A percentile compares a stretch with the other conserved stretches of the same genome.
Conservation (phyloP, 35 echinoderm and acorn worm genomes). For the Acanthaster planci region DNA sequence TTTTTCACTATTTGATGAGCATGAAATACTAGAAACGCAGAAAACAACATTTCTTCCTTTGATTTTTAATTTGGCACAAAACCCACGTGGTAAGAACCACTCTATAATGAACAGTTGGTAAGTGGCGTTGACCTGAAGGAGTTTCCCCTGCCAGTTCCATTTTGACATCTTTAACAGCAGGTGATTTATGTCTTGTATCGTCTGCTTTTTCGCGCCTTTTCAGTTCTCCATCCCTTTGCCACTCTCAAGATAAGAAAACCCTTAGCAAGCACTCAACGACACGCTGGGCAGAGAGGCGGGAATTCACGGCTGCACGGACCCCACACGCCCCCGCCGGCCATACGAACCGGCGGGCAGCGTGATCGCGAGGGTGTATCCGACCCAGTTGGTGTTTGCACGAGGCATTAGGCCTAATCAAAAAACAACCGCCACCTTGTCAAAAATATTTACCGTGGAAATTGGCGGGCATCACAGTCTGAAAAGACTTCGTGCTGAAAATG, state of each 20-base stretch:
- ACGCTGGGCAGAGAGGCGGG: background rate
- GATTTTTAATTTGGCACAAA: too few species aligned
- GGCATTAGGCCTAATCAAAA: conserved; percentile 15
- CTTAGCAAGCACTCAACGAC: conserved; percentile 20
- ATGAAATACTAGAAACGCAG: too few species aligned
- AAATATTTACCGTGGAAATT: conserved; percentile 22
- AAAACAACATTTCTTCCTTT: too few species aligned
- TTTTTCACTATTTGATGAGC: too few species aligned
- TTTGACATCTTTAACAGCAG: too few species aligned
- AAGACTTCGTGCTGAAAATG: too few species aligned
- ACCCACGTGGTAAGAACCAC: too few species aligned
- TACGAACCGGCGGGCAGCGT: too few species aligned
- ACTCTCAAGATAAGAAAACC: background rate
- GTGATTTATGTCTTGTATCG: background rate
- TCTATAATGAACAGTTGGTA: too few species aligned
- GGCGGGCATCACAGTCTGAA: background rate
- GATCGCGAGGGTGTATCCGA: background rate
- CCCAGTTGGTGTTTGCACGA: conserved; percentile 4
- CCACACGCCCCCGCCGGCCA: too few species aligned
- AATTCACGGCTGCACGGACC: background rate
- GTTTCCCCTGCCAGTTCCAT: too few species aligned
- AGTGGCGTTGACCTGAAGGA: too few species aligned
- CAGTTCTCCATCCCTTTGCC: background rate
- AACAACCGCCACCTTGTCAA: background rate
- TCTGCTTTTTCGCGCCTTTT: conserved; percentile 16